A percentile compares a stretch with the other conserved stretches of the same genome.
Conservation (phyloP, 30 jellyfish, hydroid and myxozoan species). For the Nemopilema nomurai region DNA sequence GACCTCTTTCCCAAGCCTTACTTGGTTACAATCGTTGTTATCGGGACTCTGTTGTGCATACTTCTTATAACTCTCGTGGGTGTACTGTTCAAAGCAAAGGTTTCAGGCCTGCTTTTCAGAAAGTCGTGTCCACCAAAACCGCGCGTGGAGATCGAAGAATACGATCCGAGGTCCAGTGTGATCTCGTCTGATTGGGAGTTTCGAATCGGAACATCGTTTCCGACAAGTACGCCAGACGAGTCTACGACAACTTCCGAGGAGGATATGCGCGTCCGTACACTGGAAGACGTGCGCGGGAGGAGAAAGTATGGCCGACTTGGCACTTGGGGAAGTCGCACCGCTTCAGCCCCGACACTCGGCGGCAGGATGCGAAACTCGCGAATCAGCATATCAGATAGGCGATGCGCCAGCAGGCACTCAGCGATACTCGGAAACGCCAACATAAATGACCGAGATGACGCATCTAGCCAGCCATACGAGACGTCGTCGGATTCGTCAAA, state of each 20-base stretch:
- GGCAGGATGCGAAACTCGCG: constrained; percentile 81
- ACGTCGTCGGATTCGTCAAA: constrained; percentile 85
- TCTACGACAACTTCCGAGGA: constrained; percentile 94
- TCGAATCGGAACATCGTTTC: constrained; percentile 86
- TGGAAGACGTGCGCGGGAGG: constrained; percentile 85
- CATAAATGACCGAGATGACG: constrained; percentile 40
- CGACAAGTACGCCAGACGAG: constrained; percentile 99
- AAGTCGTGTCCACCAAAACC: constrained; percentile 93
- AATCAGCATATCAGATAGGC: constrained; percentile 61
- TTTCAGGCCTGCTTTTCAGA: constrained; percentile 69
- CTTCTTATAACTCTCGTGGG: constrained; percentile 81
- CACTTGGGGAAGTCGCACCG: constrained; percentile 98
- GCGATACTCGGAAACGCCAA: constrained; percentile 43
- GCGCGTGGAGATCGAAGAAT: constrained; percentile 93
- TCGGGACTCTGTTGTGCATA: constrained; percentile 89
- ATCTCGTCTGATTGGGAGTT: constrained; percentile 98
- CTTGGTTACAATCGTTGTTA: constrained; percentile 81
- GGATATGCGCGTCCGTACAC: constrained; percentile 90
- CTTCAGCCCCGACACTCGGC: constrained; percentile 97
- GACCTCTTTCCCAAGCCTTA: constrained; percentile 92
- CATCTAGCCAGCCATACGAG: constrained; percentile 85
- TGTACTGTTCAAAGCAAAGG: constrained; percentile 77
- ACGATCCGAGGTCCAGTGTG: constrained; percentile 94
- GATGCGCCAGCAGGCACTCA: constrained; percentile 73
- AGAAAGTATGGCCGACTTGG: constrained; percentile 79